Evolutionary conservation across 2,888 invertebrate genomes (phyloP).

Genomic region (Pandemis heparana): DNA sequence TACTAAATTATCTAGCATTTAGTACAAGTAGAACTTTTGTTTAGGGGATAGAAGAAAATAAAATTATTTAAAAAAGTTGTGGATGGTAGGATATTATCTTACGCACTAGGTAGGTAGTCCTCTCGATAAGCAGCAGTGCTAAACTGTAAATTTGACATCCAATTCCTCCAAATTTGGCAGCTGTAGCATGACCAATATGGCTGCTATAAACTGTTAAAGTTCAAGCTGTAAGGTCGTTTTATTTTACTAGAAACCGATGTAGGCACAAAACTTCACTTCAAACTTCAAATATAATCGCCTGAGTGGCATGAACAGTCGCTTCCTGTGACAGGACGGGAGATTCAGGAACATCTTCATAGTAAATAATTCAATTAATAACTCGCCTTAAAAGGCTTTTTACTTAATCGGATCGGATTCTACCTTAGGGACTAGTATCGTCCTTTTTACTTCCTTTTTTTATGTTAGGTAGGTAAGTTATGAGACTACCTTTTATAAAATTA

Average conservation of each 20-base stretch:
- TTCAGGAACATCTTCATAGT: constrained; percentile 45
- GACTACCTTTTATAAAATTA: too few relatives aligned
- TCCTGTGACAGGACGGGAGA: background rate
- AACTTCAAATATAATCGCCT: background rate
- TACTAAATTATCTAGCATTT: too few relatives aligned
- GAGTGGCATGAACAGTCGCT: background rate
- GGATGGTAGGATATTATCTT: too few relatives aligned
- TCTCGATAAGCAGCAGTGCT: too few relatives aligned
- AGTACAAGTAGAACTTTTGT: too few relatives aligned
- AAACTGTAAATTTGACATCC: too few relatives aligned
- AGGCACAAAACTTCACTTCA: background rate
- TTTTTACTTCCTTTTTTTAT: background rate
- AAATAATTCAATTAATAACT: constrained; percentile 10
- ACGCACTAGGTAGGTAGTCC: too few relatives aligned
- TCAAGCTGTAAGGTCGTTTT: background rate
- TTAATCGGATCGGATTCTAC: constrained; percentile 5
- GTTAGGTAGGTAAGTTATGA: background rate
- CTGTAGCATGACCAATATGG: too few relatives aligned
- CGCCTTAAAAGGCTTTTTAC: background rate
- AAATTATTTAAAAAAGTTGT: too few relatives aligned
- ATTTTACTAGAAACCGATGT: background rate
- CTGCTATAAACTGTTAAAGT: too few relatives aligned
- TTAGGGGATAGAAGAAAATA: too few relatives aligned
- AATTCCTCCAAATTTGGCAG: too few relatives aligned
- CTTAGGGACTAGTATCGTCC: background rate